These are phyloP conservation scores for Lissocephala sabroskyi DNA, from an alignment of 2,888 invertebrate species.

Conservation along the genomic window DNA sequence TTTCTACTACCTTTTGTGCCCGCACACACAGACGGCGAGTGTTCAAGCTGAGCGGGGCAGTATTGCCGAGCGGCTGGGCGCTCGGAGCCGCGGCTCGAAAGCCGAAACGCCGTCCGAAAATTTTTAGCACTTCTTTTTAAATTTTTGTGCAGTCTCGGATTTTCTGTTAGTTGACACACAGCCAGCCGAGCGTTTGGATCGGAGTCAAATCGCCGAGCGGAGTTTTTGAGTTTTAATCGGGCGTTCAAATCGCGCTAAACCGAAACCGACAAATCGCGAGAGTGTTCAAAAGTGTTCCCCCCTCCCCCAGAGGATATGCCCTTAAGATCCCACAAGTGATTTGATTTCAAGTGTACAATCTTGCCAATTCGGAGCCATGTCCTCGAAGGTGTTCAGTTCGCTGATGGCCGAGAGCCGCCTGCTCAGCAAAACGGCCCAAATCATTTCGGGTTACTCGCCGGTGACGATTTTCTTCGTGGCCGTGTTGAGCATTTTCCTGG, in stretches of 20 bases:
- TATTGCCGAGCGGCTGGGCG: too few species aligned
- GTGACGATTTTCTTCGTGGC: conserved; percentile 63
- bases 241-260: too few species aligned
- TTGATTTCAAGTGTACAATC: too few species aligned
- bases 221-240: too few species aligned
- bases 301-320: too few species aligned
- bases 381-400: conserved; percentile 59
- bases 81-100: conserved; percentile 25
- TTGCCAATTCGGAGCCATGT: too few species aligned
- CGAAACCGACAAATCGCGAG: too few species aligned
- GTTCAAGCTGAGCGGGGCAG: background rate
- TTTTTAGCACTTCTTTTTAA: conserved; percentile 70
- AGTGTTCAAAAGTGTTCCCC: conserved; percentile 4
- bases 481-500: conserved; percentile 52
- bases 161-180: conserved; percentile 68
- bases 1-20: conserved; percentile 33
- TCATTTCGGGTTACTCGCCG: conserved; percentile 69
- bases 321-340: too few species aligned
- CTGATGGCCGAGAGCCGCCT: conserved; percentile 68
- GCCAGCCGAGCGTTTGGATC: conserved; percentile 58
- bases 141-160: conserved; percentile 68
- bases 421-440: conserved; percentile 60
- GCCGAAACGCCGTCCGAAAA: conserved; percentile 47
- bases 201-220: conserved; percentile 31
- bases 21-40: conserved; percentile 7